phyloP scores from a whole-genome alignment of 2,888 invertebrate genomes.

The Odontocolon sp. region DNA sequence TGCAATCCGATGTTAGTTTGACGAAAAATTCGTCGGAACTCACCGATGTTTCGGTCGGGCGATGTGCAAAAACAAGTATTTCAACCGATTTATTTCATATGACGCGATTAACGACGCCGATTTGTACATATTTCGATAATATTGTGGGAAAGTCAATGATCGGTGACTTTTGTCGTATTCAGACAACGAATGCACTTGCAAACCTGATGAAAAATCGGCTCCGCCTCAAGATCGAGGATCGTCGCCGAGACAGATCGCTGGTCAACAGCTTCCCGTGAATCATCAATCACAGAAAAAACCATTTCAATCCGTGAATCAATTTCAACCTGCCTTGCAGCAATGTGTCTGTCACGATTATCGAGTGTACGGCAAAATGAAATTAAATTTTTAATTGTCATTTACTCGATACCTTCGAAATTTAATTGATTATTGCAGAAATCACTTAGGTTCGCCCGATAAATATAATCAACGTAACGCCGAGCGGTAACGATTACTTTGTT shows the following conservation, averaged over 20 bases:
- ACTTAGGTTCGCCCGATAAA: conserved; percentile 30
- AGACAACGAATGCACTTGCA: conserved; percentile 64
- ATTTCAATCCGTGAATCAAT: conserved; percentile 32
- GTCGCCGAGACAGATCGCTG: conserved; percentile 12
- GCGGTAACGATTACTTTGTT: conserved; percentile 8
- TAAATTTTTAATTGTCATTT: background rate
- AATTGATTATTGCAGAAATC: conserved; percentile 40
- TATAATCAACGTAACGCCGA: conserved; percentile 20
- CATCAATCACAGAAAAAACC: conserved; percentile 44
- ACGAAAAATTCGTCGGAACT: conserved; percentile 41
- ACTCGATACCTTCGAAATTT: background rate
- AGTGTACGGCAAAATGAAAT: conserved; percentile 61
- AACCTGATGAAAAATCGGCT: conserved; percentile 37
- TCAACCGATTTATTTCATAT: background rate
- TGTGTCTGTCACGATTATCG: conserved; percentile 66
- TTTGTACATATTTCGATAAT: background rate
- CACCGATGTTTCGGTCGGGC: conserved; percentile 12
- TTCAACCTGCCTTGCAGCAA: conserved; percentile 48
- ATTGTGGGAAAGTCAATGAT: background rate
- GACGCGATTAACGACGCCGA: background rate
- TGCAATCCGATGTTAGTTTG: conserved; percentile 64
- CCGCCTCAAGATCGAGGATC: conserved; percentile 6
- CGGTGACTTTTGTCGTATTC: background rate
- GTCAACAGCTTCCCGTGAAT: conserved; percentile 39
- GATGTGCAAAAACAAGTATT: conserved; percentile 36